Evolutionary conservation across 2,888 invertebrate species (phyloP), one percentile per base, ranked within the genome.

Genomic region (Cantharis flavilabris): DNA sequence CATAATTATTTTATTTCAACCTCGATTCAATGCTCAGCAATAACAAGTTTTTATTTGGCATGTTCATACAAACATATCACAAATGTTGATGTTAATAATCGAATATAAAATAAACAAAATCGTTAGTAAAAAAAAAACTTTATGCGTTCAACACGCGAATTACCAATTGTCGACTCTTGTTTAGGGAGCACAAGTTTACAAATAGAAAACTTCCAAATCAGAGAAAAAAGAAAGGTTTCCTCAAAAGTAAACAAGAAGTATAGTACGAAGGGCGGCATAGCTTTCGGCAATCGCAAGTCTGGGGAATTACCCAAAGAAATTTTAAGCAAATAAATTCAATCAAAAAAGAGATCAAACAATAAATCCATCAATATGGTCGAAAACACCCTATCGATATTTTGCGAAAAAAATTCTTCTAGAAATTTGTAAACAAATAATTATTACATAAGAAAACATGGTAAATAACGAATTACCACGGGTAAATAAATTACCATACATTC

Each of bases 401-500:
- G 49, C 7, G n/a, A 49, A 33, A n/a, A 33, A n/a, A n/a, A 33
- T 33, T 5, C n/a, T 3, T 33, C n/a, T 5, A 13, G 13, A 33
- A n/a, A 49, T n/a, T 49, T 49, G 49, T 49, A 49, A n/a, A 49
- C 49, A 49, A 49, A 49, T 49, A n/a, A 49, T 49, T 49, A 49
- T 49, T 49, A 49, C 49, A 9, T n/a, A n/a, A n/a, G n/a, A 49
- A 49, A 49, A 49, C n/a, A 49, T 49, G 49, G 49, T 49, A 49
- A n/a, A 49, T 49, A n/a, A 7, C 49, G 4, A 49, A 49, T 49
- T 49, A 9, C 49, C 20, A 14, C 23, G 65, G 14, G 30, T 14
- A 18, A 72, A 28, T 26, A 28, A 14, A 70, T 14, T 23, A 72
- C 72, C 33, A 28, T 71, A 62, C 65, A 70, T 78, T 73, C 63